A percentile compares a stretch with the other conserved stretches of the same genome.
Evolutionary conservation across 1,140 invertebrate genomes (phyloP).

Genomic region (Trichoplusia ni): DNA sequence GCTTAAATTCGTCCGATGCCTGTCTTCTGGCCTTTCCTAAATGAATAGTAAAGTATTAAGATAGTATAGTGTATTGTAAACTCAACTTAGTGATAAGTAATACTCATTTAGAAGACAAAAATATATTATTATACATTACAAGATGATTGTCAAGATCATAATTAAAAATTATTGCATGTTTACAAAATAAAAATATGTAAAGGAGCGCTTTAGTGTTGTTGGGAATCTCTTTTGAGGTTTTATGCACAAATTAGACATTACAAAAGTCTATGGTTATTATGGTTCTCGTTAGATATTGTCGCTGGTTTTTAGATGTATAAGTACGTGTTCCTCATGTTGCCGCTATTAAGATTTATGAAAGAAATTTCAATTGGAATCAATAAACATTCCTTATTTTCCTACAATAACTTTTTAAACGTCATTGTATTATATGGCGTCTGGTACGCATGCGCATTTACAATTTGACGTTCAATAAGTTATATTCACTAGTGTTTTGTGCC

Average conservation of each 20-base stretch:
- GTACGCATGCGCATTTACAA: no score
- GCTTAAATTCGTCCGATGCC: no score
- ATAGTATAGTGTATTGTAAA: conserved; percentile 39
- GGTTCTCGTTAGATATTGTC: conserved; percentile 1
- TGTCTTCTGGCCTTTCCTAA: not conserved
- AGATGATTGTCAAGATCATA: conserved; percentile 20
- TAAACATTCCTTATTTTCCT: conserved; percentile 20
- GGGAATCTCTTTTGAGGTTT: conserved; percentile 6
- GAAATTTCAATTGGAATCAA: conserved; percentile 21
- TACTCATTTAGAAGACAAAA: conserved; percentile 34
- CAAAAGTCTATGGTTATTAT: conserved; percentile 15
- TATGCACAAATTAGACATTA: conserved; percentile 20
- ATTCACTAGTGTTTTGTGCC: conserved; percentile 19
- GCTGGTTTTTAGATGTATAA: conserved; percentile 13
- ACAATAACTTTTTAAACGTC: no score
- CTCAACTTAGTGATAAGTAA: conserved; percentile 31
- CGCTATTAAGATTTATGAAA: not conserved
- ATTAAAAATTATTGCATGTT: conserved; percentile 17
- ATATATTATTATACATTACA: conserved; percentile 16
- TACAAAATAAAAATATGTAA: not conserved
- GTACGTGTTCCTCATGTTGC: conserved; percentile 12
- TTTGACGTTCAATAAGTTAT: no score
- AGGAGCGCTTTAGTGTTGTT: conserved; percentile 10
- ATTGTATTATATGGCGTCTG: no score
- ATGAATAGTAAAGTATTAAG: conserved; percentile 22